Conservation (phyloP, 2,113 vertebrate genomes). For the Bambusicola thoracicus region DNA sequence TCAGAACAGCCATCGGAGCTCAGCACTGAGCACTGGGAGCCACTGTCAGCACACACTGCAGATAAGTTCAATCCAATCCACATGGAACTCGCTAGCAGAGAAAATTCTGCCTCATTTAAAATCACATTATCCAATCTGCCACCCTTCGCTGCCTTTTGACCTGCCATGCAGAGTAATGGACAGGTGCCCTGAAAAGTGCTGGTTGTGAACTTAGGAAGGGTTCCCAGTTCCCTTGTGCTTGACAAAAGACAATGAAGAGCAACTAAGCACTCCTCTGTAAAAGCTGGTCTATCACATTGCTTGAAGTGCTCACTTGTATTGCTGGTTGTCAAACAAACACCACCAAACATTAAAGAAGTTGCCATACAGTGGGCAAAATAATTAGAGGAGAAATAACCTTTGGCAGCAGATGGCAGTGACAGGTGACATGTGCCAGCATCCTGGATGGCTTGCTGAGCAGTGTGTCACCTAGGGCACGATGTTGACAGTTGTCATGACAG, state of each 20-base stretch:
- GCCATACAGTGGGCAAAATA: background rate
- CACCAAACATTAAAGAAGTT: background rate
- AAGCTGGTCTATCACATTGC: fast-evolving
- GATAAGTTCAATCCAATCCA: conserved; percentile 35
- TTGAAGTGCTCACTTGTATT: background rate
- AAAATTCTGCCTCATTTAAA: conserved; percentile 56
- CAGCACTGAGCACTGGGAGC: background rate
- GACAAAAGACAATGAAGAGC: conserved; percentile 51
- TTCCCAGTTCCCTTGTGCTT: background rate
- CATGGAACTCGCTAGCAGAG: conserved; percentile 37
- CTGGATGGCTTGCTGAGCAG: background rate
- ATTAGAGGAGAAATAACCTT: background rate
- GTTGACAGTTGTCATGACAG: background rate
- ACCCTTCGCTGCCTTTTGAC: conserved; percentile 46
- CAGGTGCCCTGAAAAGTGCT: background rate
- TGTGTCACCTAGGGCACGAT: background rate
- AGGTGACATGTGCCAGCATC: background rate
- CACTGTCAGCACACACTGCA: background rate
- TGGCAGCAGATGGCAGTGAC: background rate
- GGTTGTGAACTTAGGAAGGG: background rate
- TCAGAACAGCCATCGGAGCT: conserved; percentile 36
- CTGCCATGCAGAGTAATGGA: conserved; percentile 39
- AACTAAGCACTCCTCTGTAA: background rate
- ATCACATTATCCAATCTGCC: conserved; percentile 54
- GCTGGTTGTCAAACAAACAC: background rate